Evolutionary conservation across 1,140 invertebrate genomes (phyloP), one percentile per base, ranked within the genome.

Genomic region (Rhagoletis zephyria): DNA sequence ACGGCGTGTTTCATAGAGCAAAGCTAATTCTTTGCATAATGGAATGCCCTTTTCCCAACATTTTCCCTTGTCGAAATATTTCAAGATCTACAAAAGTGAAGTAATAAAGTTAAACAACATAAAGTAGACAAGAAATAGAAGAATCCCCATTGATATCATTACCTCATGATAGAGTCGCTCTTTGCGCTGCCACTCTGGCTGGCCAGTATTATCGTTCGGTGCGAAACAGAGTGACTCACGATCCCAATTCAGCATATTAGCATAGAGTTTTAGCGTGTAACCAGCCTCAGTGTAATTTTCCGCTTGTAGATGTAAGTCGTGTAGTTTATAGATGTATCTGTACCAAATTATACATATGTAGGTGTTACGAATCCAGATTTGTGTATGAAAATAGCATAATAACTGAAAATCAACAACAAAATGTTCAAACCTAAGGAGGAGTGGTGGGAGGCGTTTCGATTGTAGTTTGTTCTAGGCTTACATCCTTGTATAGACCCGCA

Each of bases 251-350:
- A 99, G 94, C 89, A 98, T 97, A 92, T 98, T 97, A 0, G 98
- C 97, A 92, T 99, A 98, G 1, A 99, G 93, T 93, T 98, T 96
- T 88, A 99, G 95, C 0, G 98, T 99, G 90, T 98, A 98, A 2
- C 97, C 98, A 42, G 98, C 98, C 94, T 99, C 98, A 0, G 98
- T 97, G 90, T 96, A 98, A 93, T 99, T 99, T 87, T 98, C 98
- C 40, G 97, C 97, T 48, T 96, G 96, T 9, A 98, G 94, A 93
- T 99, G 98, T 12, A 99, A 94, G 91, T 98, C 97, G 92, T 98
- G 98, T 16, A 99, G 94, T 93, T 99, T 99, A 93, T 99, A 98
- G 85, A 99, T 97, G 92, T 99, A 99, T 88, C 92, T 93, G 42
- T 4, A 88, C 85, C 30, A 30, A 30, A 30, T 30, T 30, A 30